Evolutionary conservation across 2,797 vertebrate species (phyloP), one percentile per base, ranked within the genome.

Genomic region (Chromobotia macracanthus): DNA sequence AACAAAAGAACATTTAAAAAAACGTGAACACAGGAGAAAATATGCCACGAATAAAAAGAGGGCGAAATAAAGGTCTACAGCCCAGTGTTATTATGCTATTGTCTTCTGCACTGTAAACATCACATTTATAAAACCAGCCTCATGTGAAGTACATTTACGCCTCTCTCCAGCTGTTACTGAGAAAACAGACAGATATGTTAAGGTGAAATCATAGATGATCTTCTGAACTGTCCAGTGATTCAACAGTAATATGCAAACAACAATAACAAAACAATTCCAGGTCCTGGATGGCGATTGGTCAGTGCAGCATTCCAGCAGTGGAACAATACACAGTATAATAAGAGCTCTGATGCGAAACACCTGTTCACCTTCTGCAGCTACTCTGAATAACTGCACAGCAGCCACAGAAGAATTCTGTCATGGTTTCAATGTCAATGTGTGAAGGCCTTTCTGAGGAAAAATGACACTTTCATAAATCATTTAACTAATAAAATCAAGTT

Each of bases 1-100:
- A 78, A 71, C 76, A 78, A 70, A 61, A 63, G 44, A 44, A 46
- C 56, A 18, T 51, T 63, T 69, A 61, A 58, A 69, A 69, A 31
- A 21, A 60, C 18, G 51, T 58, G 53, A 61, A 61, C 25, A 16
- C 28, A 3, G 16, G 15, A 55, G 31, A 64, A 28, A 51, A 77
- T 70, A 38, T 77, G 21, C 31, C 9, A 64, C n/a, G 18, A 19
- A 63, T 21, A 66, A 46, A 63, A 12, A 23, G 25, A 50, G 16
- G 4, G 9, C 21, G 13, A 28, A 4, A 23, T 70, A 21, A 23
- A 41, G 10, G 44, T 38, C 55, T 50, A 56, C 50, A 55, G 50
- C 50, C 56, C 23, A 58, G 64, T 28, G 46, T 44, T 56, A 67
- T 58, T 16, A 58, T 41, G 46, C 19, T 15, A 48, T 41, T 58